Percentiles rank a stretch among this genome's conserved stretches.
These are phyloP conservation scores for Lerema accius DNA, from an alignment of 1,140 invertebrate species.

Conservation along the genomic window DNA sequence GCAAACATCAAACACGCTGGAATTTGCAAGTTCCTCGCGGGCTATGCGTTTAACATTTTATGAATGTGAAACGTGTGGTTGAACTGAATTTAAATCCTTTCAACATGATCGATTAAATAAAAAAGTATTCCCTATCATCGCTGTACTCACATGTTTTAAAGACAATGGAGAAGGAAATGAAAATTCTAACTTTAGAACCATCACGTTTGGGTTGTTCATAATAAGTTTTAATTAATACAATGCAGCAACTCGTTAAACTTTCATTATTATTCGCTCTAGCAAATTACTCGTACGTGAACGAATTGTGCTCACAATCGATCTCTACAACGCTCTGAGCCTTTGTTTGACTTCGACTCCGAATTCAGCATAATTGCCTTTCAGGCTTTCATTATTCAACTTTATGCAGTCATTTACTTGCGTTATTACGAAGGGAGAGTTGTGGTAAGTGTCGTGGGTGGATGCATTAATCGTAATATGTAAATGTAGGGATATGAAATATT, in stretches of 20 bases:
- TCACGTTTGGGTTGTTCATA: conserved; percentile 51
- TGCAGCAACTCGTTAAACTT: conserved; percentile 75
- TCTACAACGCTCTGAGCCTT: conserved; percentile 67
- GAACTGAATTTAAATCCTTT: conserved; percentile 18
- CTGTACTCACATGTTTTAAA: too few relatives aligned
- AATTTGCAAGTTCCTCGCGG: conserved; percentile 61
- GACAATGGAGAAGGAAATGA: conserved; percentile 5
- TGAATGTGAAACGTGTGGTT: conserved; percentile 36
- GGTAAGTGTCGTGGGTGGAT: conserved; percentile 77
- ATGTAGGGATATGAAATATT: conserved; percentile 76
- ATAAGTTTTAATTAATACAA: conserved; percentile 73
- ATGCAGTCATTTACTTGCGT: conserved; percentile 81
- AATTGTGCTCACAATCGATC: conserved; percentile 78
- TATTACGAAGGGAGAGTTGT: conserved; percentile 76
- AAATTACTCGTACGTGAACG: conserved; percentile 79
- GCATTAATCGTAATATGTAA: conserved; percentile 81
- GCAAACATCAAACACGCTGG: conserved; percentile 69
- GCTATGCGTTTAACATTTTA: conserved; percentile 50
- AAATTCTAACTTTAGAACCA: conserved; percentile 8
- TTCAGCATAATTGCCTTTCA: conserved; percentile 82
- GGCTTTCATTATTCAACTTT: conserved; percentile 81
- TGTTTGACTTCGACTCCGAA: conserved; percentile 81
- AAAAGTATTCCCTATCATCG: not conserved
- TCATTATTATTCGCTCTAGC: conserved; percentile 77
- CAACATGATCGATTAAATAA: conserved; percentile 9